Percentiles rank a stretch among this genome's conserved stretches.
These are phyloP conservation scores for Drosophila nigritarsus DNA, from an alignment of 2,888 invertebrate species.

Conservation along the genomic window DNA sequence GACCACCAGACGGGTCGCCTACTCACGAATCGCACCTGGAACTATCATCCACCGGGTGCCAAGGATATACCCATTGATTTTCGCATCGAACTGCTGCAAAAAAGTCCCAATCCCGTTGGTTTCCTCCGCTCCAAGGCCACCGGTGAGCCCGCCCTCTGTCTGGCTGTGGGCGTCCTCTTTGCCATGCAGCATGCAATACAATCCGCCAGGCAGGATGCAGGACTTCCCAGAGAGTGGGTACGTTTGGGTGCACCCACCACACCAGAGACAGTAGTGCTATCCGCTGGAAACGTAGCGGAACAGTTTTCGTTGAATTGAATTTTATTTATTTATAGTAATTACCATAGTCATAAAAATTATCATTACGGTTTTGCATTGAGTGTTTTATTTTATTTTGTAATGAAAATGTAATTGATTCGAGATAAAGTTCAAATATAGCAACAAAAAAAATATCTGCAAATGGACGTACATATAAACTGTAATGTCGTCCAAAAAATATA, in stretches of 20 bases:
- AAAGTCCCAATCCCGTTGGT: slow-evolving; percentile 86
- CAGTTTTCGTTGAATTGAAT: slow-evolving; percentile 27
- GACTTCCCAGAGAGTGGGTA: slow-evolving; percentile 83
- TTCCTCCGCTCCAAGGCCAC: slow-evolving; percentile 91
- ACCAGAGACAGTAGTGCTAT: slow-evolving; percentile 78
- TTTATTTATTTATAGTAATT: background rate
- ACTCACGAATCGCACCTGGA: slow-evolving; percentile 92
- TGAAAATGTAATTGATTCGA: background rate
- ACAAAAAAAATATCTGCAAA: background rate
- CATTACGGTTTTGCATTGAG: background rate
- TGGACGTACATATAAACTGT: background rate
- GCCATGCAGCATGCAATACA: slow-evolving; percentile 90
- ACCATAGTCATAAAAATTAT: background rate
- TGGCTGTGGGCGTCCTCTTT: slow-evolving; percentile 87
- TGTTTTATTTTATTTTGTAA: background rate
- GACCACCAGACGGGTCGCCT: slow-evolving; percentile 88
- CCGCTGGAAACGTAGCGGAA: slow-evolving; percentile 62
- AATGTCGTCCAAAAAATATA: background rate
- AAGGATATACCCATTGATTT: slow-evolving; percentile 93
- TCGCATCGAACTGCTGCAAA: slow-evolving; percentile 88
- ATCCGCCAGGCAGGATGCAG: slow-evolving; percentile 88
- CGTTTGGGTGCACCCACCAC: slow-evolving; percentile 82
- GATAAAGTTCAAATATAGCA: background rate
- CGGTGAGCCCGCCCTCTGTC: slow-evolving; percentile 88
- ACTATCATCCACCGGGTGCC: slow-evolving; percentile 91